Evolutionary conservation across 2,797 vertebrate species (phyloP).

Genomic region (Furcifer pardalis): DNA sequence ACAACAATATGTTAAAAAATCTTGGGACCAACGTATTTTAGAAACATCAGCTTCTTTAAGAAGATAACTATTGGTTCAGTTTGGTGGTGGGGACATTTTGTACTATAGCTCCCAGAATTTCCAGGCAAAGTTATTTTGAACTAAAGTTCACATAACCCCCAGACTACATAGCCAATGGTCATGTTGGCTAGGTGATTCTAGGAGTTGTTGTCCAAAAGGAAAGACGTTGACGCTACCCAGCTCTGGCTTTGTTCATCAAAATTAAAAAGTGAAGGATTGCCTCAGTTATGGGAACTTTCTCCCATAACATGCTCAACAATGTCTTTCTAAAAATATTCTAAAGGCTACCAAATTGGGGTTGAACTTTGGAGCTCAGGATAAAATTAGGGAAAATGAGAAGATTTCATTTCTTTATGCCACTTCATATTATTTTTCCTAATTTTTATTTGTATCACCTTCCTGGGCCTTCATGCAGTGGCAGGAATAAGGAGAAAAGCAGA

Average conservation of each 20-base stretch:
- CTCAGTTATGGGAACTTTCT: neutral
- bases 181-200: no score
- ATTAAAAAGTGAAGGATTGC: neutral
- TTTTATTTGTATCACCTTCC: neutral
- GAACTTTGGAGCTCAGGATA: neutral
- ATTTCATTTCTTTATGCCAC: no score
- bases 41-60: no score
- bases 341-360: neutral
- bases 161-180: no score
- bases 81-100: no score
- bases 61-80: no score
- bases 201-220: no score
- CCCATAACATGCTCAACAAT: neutral
- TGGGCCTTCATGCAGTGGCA: neutral
- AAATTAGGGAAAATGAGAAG: neutral
- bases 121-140: no score
- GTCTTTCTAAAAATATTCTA: neutral
- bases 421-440: neutral
- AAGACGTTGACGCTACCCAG: no score
- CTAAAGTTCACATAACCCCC: no score
- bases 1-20: neutral
- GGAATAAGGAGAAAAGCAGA: no score
- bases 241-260: neutral
- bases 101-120: no score
- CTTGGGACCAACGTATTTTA: neutral